These are phyloP conservation scores for Malthinus seriepunctatus DNA, from an alignment of 2,888 invertebrate genomes.

Conservation along the genomic window DNA sequence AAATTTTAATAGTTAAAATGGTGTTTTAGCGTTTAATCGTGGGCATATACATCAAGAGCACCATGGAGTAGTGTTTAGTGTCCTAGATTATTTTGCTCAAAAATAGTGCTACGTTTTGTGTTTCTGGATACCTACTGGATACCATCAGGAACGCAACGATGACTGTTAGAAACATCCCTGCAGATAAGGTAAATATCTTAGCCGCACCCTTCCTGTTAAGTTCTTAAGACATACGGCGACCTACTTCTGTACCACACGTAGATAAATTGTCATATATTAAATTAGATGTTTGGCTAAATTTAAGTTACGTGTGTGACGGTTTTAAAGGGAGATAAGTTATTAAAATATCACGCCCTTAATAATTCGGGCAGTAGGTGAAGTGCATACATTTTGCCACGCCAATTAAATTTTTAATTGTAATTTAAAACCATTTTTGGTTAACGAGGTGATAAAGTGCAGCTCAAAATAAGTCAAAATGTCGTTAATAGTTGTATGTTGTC, in stretches of 20 bases:
- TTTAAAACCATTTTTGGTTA: neutral
- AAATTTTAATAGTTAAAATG: slow-evolving; percentile 12
- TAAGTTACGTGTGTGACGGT: too few species aligned
- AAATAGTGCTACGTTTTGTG: slow-evolving; percentile 30
- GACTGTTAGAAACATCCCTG: slow-evolving; percentile 81
- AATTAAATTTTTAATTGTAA: neutral
- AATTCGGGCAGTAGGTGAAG: too few species aligned
- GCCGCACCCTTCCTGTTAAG: slow-evolving; percentile 48
- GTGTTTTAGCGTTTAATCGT: slow-evolving; percentile 20
- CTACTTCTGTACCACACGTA: slow-evolving; percentile 46
- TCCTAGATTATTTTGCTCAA: slow-evolving; percentile 41
- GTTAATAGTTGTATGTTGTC: slow-evolving; percentile 9
- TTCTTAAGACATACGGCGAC: slow-evolving; percentile 46
- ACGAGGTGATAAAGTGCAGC: neutral
- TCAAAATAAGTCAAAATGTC: too few species aligned
- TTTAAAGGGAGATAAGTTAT: too few species aligned
- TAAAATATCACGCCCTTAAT: too few species aligned
- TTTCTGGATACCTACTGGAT: slow-evolving; percentile 7
- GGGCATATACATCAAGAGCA: slow-evolving; percentile 21
- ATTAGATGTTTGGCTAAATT: too few species aligned
- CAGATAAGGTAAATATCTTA: slow-evolving; percentile 72
- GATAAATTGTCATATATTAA: neutral
- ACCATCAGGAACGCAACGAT: slow-evolving; percentile 58
- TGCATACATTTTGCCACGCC: too few species aligned
- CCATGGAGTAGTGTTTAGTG: slow-evolving; percentile 47